These are phyloP conservation scores for Archocentrus centrarchus DNA, from an alignment of 2,113 vertebrate genomes.

Conservation along the genomic window DNA sequence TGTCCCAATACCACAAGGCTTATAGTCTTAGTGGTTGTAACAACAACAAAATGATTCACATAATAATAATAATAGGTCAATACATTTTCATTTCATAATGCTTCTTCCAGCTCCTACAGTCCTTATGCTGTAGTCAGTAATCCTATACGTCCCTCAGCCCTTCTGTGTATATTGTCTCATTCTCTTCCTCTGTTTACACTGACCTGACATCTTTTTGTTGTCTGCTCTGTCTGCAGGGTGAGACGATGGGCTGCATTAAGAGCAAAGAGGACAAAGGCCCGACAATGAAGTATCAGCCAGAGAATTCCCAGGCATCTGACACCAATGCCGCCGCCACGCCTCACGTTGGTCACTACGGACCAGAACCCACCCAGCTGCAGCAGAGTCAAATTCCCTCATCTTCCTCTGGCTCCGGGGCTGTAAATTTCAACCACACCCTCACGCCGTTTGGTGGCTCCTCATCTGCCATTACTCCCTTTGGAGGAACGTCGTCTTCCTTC, in stretches of 20 bases:
- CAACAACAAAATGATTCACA: slow-evolving; percentile 56
- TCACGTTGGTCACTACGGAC: slow-evolving; percentile 86
- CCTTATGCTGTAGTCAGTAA: slow-evolving; percentile 37
- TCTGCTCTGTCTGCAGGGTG: slow-evolving; percentile 67
- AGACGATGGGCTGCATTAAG: slow-evolving; percentile 94
- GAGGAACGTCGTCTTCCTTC: slow-evolving; percentile 90
- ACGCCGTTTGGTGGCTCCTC: slow-evolving; percentile 91
- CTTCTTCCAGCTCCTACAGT: slow-evolving; percentile 3
- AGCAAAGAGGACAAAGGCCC: slow-evolving; percentile 95
- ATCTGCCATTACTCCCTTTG: slow-evolving; percentile 90
- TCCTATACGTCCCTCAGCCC: neutral
- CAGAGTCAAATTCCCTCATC: slow-evolving; percentile 80
- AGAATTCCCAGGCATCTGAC: slow-evolving; percentile 80
- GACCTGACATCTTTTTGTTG: slow-evolving; percentile 1
- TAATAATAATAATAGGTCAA: slow-evolving; percentile 35
- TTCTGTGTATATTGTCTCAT: neutral
- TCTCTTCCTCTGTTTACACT: neutral
- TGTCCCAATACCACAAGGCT: slow-evolving; percentile 65
- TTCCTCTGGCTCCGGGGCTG: slow-evolving; percentile 82
- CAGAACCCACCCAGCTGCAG: slow-evolving; percentile 86
- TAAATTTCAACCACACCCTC: slow-evolving; percentile 84
- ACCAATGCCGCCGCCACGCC: slow-evolving; percentile 75
- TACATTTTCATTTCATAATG: slow-evolving; percentile 42
- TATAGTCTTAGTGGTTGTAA: slow-evolving; percentile 58
- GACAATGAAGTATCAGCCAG: slow-evolving; percentile 88